Evolutionary conservation across 2,797 vertebrate genomes (phyloP).

Genomic region (Loriculus beryllinus): DNA sequence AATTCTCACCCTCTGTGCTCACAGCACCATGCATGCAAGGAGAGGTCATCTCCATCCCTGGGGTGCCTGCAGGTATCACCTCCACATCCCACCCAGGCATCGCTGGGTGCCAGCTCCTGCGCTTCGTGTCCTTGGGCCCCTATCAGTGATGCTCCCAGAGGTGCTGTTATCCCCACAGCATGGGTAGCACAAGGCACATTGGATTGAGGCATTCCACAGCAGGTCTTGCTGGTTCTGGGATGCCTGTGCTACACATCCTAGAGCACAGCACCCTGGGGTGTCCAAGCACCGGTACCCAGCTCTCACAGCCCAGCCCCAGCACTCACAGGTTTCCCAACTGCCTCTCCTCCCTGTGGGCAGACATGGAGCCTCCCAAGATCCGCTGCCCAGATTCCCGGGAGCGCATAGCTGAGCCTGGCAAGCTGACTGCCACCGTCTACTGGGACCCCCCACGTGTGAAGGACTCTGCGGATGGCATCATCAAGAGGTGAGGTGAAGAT

Average conservation of each 20-base stretch:
- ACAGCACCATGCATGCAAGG: not conserved
- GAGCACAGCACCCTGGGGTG: not conserved
- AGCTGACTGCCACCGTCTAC: slow-evolving; percentile 84
- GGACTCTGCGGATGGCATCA: slow-evolving; percentile 87
- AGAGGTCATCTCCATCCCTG: no score
- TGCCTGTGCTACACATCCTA: not conserved
- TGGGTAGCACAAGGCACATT: accelerated
- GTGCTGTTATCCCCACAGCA: accelerated
- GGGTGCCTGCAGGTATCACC: not conserved
- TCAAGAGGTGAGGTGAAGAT: slow-evolving; percentile 77
- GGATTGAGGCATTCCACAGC: not conserved
- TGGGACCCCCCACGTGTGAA: slow-evolving; percentile 89
- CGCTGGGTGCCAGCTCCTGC: not conserved
- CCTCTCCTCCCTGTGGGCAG: slow-evolving; percentile 67
- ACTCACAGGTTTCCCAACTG: accelerated
- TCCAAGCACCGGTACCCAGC: accelerated
- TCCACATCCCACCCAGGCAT: accelerated
- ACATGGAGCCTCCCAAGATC: slow-evolving; percentile 93
- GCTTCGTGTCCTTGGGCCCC: not conserved
- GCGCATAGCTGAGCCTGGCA: slow-evolving; percentile 89
- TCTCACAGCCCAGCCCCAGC: not conserved
- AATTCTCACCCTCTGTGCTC: slow-evolving; percentile 41
- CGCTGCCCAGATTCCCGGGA: slow-evolving; percentile 89
- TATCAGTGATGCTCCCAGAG: not conserved
- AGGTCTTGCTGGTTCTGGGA: accelerated